These are phyloP conservation scores for Probaryconus sp. DNA, from an alignment of 1,140 invertebrate genomes.

Conservation along the genomic window DNA sequence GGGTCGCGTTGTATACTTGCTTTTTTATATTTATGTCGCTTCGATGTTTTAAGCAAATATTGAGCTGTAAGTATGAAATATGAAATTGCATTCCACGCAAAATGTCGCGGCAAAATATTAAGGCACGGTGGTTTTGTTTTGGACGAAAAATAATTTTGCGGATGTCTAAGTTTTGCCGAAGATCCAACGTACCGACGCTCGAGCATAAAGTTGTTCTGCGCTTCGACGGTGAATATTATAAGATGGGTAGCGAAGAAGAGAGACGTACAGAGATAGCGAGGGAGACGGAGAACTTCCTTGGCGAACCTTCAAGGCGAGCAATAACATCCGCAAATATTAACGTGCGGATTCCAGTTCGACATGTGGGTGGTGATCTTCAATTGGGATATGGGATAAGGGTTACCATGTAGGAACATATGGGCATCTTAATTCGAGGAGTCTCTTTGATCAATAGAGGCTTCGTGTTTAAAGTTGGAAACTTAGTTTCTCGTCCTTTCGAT, in stretches of 20 bases:
- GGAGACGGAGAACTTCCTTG: constrained; percentile 10
- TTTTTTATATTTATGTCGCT: not conserved
- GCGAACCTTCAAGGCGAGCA: constrained; percentile 71
- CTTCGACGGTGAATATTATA: constrained; percentile 25
- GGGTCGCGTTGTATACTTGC: not conserved
- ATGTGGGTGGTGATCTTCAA: constrained; percentile 71
- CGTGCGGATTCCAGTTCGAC: constrained; percentile 69
- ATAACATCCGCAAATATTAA: constrained; percentile 78
- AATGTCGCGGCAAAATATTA: constrained; percentile 3
- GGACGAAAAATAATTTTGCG: constrained; percentile 32
- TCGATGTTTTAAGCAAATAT: not conserved
- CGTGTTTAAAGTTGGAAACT: constrained; percentile 49
- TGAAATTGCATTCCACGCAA: not conserved
- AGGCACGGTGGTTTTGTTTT: constrained; percentile 1
- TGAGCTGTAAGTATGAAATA: not conserved
- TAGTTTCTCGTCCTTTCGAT: constrained; percentile 32
- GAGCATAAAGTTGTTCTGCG: constrained; percentile 62
- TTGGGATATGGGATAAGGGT: constrained; percentile 57
- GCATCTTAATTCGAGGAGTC: constrained; percentile 60
- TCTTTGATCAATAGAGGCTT: constrained; percentile 53
- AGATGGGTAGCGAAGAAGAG: constrained; percentile 27
- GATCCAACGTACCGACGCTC: constrained; percentile 43
- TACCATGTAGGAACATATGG: constrained; percentile 64
- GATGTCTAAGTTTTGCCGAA: constrained; percentile 63
- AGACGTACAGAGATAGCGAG: constrained; percentile 17